Base-by-base conservation (phyloP, 2,888 invertebrate species). In the Nephrocerus scutellatus region DNA sequence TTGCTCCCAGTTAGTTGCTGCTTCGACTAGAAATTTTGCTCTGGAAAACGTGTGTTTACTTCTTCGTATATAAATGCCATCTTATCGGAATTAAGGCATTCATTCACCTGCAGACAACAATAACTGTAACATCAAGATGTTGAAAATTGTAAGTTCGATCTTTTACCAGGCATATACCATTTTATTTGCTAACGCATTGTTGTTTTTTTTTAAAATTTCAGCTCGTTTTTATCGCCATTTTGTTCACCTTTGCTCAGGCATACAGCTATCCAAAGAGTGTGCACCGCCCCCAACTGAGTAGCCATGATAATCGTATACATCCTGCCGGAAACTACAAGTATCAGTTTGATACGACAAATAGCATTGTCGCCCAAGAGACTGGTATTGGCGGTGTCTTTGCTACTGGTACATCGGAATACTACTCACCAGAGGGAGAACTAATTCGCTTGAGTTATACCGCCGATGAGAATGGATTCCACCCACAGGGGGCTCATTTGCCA, bases 281-380 rank as follows among this genome's bases (percentile, higher is more conserved):
- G 9, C 34, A 44, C 15, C n/a, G n/a, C n/a, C 55, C 55, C 9
- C 44, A 52, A 18, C 49, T 40, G 19, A 22, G 41, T 15, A 46
- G 35, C 15, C 30, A 37, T 13, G 26, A 20, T 1, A 44, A 30
- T 23, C 46, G 59, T 13, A 45, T 63, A 25, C 24, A 44, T 5
- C 54, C 53, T 9, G 74, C 75, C 40, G 58, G 68, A 2, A 36
- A 49, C n/a, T 78, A 62, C 63, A 28, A 53, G 0, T 72, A 57
- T 52, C 9, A 12, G 0, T 77, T 57, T 49, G 63, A 74, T 43
- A 77, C 79, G 47, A 69, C 66, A 34, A 80, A 80, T 52, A 79
- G 79, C 12, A 80, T 79, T 54, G 23, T 53, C 2, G 76, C 58
- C 9, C 70, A 76, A 50, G 77, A 77, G 53, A 44, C 53, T 3